These are phyloP conservation scores for Artibeus lituratus DNA, from an alignment of 2,797 vertebrate genomes.

Conservation along the genomic window DNA sequence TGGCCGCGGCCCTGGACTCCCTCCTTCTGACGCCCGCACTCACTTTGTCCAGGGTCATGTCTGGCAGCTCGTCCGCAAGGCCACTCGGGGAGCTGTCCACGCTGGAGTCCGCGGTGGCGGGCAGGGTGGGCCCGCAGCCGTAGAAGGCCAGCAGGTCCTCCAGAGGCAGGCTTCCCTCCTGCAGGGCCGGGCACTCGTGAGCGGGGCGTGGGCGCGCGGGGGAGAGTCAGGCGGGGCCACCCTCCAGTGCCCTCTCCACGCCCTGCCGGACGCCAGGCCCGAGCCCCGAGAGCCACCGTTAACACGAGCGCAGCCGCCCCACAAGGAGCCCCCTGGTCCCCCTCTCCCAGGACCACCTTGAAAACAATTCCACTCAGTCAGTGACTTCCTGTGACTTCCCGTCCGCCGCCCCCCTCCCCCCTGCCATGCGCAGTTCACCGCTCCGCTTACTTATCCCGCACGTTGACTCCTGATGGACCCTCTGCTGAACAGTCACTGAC, in stretches of 20 bases:
- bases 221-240: too few species aligned
- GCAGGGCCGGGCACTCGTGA: background rate
- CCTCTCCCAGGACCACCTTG: background rate
- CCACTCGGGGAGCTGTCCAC: constrained; percentile 96
- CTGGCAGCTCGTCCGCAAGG: constrained; percentile 95
- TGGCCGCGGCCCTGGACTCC: background rate
- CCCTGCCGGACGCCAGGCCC: background rate
- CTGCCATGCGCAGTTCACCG: background rate
- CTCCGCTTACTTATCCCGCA: background rate
- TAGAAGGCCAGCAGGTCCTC: constrained; percentile 97
- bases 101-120: constrained; percentile 89
- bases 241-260: background rate
- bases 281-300: background rate
- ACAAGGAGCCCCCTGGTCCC: background rate
- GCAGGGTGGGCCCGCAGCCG: constrained; percentile 92
- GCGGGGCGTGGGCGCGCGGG: too few species aligned
- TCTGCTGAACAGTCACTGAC: background rate
- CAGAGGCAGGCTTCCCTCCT: constrained; percentile 98
- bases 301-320: background rate
- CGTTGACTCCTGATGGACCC: background rate
- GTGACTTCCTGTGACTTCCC: background rate
- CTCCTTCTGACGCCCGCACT: constrained; percentile 53
- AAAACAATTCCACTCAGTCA: background rate
- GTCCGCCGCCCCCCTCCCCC: constrained; percentile 3
- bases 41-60: constrained; percentile 99